A percentile compares a stretch with the other conserved stretches of the same genome.
These are phyloP conservation scores for Ips typographus DNA, from an alignment of 1,140 invertebrate genomes.

Conservation along the genomic window DNA sequence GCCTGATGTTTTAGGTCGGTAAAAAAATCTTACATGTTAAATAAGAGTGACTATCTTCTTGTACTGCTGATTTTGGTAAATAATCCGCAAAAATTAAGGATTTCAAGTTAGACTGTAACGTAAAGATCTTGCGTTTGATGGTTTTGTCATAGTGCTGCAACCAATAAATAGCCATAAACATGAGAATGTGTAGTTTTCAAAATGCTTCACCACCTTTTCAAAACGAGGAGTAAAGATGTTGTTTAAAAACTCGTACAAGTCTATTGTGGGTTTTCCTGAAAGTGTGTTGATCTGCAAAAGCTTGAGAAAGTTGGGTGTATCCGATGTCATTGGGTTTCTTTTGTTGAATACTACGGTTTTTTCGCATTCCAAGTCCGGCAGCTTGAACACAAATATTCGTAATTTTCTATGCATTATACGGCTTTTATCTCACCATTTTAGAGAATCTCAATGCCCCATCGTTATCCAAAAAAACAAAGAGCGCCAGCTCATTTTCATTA, in stretches of 20 bases:
- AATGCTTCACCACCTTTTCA: slow-evolving; percentile 27
- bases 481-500: slow-evolving; percentile 32
- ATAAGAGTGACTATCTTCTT: slow-evolving; percentile 1
- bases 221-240: slow-evolving; percentile 47
- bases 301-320: slow-evolving; percentile 20
- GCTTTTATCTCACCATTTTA: slow-evolving; percentile 26
- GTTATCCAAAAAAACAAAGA: slow-evolving; percentile 40
- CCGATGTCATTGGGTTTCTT: background rate
- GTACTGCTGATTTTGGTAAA: too few relatives aligned
- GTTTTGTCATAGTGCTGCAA: slow-evolving; percentile 20
- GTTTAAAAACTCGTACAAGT: slow-evolving; percentile 46
- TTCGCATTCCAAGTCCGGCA: slow-evolving; percentile 9
- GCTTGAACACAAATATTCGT: slow-evolving; percentile 7
- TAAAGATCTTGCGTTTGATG: slow-evolving; percentile 21
- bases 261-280: slow-evolving; percentile 44
- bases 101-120: slow-evolving; percentile 23
- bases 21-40: slow-evolving; percentile 16
- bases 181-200: background rate
- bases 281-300: slow-evolving; percentile 41
- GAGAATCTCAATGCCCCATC: slow-evolving; percentile 19
- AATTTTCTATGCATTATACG: background rate
- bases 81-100: slow-evolving; percentile 19
- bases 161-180: background rate
- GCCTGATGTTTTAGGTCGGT: too few relatives aligned
- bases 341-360: slow-evolving; percentile 26